Evolutionary conservation across 2,113 vertebrate genomes (phyloP), one percentile per base, ranked within the genome.

Genomic region (Odontophorus gujanensis): DNA sequence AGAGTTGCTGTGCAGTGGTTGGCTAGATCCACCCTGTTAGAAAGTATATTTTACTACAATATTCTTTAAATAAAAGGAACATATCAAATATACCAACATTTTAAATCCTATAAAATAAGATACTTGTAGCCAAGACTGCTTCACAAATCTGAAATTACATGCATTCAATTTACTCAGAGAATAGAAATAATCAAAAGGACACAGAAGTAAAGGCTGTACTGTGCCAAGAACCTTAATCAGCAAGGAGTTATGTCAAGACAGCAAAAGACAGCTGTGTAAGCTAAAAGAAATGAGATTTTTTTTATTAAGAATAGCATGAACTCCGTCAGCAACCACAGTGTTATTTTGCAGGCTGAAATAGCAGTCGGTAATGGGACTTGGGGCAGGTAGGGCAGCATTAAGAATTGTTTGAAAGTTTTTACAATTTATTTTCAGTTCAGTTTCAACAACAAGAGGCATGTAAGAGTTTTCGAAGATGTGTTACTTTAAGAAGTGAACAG

Each of bases 171-270:
- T n/a, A 57, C 34, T 38, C 5, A 24, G 89, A 81, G 62, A 93
- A 76, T 6, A 90, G 45, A 90, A 93, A 92, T 76, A 84, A 91
- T 91, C 88, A 89, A 61, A 77, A 73, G 48, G 8, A 90, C 36
- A 48, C 57, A 59, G 68, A 92, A 81, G 53, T 47, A 84, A 89
- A 89, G 67, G n/a, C 24, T 76, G 48, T 30, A 79, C 13, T 34
- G 13, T 88, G 85, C 92, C 92, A 95, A 93, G 57, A 96, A 95
- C 92, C 85, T 94, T 93, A 95, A 91, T 91, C 2, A 0, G 89
- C 30, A 59, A 83, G 34, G n/a, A 87, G 74, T 81, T 96, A 81
- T 78, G 67, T 86, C 57, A 93, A 92, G 83, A 87, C 53, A 88
- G 63, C 43, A 93, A 51, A 61, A 95, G 78, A 92, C 84, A 95